A percentile compares a stretch with the other conserved stretches of the same genome.
phyloP scores from a whole-genome alignment of 2,113 vertebrate species.

The Corythoichthys haematopterus region DNA sequence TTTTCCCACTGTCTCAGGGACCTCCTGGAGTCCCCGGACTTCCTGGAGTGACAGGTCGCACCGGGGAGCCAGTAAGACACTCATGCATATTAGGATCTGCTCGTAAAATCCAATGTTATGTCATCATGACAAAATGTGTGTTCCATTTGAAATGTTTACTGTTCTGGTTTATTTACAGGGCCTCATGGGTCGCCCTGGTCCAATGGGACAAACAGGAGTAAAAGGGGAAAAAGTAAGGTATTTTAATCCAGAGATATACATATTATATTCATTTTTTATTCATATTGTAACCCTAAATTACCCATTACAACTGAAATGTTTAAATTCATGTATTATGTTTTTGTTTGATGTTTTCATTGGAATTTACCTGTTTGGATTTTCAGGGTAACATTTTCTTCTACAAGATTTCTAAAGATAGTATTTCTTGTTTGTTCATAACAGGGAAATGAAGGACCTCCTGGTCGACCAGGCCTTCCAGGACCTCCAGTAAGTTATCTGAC shows the following conservation, averaged over 20 bases:
- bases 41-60: constrained; percentile 77
- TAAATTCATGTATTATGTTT: neutral
- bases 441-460: constrained; percentile 85
- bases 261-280: neutral
- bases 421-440: constrained; percentile 58
- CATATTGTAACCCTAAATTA: neutral
- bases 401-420: constrained; percentile 22
- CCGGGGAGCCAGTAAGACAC: constrained; percentile 78
- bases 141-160: constrained; percentile 6
- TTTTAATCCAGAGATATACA: neutral
- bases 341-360: neutral
- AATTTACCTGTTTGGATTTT: neutral
- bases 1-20: constrained; percentile 69
- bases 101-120: neutral
- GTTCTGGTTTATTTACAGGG: constrained; percentile 74
- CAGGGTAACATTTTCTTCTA: constrained; percentile 11
- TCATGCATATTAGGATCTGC: neutral
- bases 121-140: neutral
- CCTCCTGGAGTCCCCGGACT: constrained; percentile 81
- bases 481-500: constrained; percentile 68
- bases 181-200: constrained; percentile 82
- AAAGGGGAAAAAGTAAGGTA: constrained; percentile 69
- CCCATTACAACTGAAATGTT: neutral
- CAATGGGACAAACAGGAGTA: constrained; percentile 68
- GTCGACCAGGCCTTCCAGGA: constrained; percentile 77